A percentile compares a stretch with the other conserved stretches of the same genome.
phyloP scores from a whole-genome alignment of 1,140 invertebrate genomes.

The Conus ventricosus region DNA sequence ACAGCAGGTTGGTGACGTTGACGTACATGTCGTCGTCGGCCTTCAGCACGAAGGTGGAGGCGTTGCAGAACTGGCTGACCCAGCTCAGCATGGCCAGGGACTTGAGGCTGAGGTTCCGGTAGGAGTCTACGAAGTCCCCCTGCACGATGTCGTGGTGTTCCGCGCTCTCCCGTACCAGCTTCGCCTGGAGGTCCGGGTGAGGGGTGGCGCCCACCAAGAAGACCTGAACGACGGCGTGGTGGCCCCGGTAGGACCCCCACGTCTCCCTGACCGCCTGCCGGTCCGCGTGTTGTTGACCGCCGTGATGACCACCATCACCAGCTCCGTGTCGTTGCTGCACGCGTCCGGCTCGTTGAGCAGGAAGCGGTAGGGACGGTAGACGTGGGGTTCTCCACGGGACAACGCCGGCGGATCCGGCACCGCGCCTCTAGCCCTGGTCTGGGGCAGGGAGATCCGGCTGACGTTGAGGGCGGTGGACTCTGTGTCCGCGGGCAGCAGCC shows the following conservation, averaged over 20 bases:
- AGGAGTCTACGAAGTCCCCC: slow-evolving; percentile 86
- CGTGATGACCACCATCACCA: slow-evolving; percentile 53
- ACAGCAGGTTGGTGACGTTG: slow-evolving; percentile 55
- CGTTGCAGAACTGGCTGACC: slow-evolving; percentile 80
- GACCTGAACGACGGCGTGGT: slow-evolving; percentile 67
- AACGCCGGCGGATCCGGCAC: background rate
- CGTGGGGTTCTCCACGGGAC: background rate
- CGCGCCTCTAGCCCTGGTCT: no score
- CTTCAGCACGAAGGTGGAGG: slow-evolving; percentile 77
- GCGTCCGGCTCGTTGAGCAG: slow-evolving; percentile 30
- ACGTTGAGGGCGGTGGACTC: background rate
- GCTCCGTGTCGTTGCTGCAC: slow-evolving; percentile 29
- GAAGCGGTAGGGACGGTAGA: background rate
- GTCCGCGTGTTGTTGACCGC: slow-evolving; percentile 45
- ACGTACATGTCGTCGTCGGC: slow-evolving; percentile 74
- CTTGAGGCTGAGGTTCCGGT: slow-evolving; percentile 91
- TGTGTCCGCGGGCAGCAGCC: background rate
- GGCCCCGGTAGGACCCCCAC: slow-evolving; percentile 60
- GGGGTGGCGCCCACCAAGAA: slow-evolving; percentile 83
- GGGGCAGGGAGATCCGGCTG: background rate
- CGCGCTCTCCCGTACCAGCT: slow-evolving; percentile 76
- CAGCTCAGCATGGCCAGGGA: slow-evolving; percentile 89
- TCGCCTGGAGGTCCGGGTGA: slow-evolving; percentile 71
- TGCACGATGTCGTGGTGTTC: slow-evolving; percentile 84
- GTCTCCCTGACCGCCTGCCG: slow-evolving; percentile 65